phyloP scores from a whole-genome alignment of 2,888 invertebrate genomes.

The Pardosa pseudoannulata region DNA sequence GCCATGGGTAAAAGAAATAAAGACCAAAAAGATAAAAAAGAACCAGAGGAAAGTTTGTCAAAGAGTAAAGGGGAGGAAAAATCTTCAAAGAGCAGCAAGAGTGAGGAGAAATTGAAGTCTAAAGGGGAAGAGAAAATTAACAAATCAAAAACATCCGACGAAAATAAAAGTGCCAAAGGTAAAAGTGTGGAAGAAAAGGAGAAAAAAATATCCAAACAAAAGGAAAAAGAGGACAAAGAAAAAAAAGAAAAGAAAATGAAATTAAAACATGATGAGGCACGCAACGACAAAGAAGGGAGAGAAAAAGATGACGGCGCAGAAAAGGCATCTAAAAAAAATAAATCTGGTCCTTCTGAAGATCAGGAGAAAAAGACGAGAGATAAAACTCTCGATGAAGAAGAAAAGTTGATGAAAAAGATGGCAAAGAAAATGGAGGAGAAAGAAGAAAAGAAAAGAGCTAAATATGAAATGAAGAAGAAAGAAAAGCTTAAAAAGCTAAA shows the following conservation, averaged over 20 bases:
- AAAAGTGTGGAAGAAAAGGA: constrained; percentile 27
- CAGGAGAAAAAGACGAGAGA: constrained; percentile 2
- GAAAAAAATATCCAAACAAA: constrained; percentile 16
- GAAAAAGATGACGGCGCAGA: neutral
- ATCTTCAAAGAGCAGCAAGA: neutral
- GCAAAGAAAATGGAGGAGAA: constrained; percentile 58
- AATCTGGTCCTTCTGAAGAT: constrained; percentile 1
- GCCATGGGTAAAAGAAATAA: constrained; percentile 30
- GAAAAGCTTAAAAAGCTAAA: constrained; percentile 42
- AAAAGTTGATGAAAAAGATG: constrained; percentile 46
- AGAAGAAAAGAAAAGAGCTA: constrained; percentile 45
- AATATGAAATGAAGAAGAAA: constrained; percentile 39
- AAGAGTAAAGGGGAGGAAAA: constrained; percentile 27
- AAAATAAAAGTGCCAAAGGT: constrained; percentile 18
- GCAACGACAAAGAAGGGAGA: neutral
- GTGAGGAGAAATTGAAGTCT: constrained; percentile 18
- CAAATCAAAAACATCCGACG: neutral
- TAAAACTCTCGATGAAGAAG: constrained; percentile 16
- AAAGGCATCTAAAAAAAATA: too few species aligned
- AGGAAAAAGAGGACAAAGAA: neutral
- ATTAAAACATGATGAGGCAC: neutral
- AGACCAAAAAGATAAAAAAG: neutral
- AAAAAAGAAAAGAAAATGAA: neutral
- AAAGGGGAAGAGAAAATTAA: neutral
- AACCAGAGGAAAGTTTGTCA: constrained; percentile 7